Evolutionary conservation across 1,140 invertebrate genomes (phyloP), one percentile per base, ranked within the genome.

Genomic region (Riptortus pedestris): DNA sequence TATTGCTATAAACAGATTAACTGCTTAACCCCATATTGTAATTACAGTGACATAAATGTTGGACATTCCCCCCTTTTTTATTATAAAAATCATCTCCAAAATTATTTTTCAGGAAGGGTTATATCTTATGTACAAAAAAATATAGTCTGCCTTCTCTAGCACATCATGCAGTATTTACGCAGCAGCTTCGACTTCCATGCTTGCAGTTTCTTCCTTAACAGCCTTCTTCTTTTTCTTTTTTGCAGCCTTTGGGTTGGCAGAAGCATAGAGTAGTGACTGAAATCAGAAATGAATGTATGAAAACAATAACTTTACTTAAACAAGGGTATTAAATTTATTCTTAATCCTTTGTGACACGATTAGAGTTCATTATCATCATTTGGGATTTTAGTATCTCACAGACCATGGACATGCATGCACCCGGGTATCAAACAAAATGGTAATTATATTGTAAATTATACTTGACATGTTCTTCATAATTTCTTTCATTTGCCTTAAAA

Each of bases 191-290:
- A 66, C 65, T 60, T 66, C 61, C 33, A 63, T 59, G 26, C 16
- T 52, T 12, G 45, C 38, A 16, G 48, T 67, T 28, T 62, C 64
- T 60, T 63, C 61, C 78, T 68, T 83, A 79, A 27, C 79, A 48
- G 83, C 81, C 81, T 83, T 84, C 79, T 87, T 90, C 83, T 92
- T 93, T 82, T 91, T 93, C 83, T 91, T 93, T 75, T 91, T 92
- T 68, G 84, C 86, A 5, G 86, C 78, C 74, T 90, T 91, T 27
- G 83, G 81, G 69, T 85, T 86, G 57, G 87, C 85, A 16, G 88
- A 87, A 69, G 43, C 31, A 43, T 83, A 84, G 60, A 93, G 76
- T 47, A 93, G 77, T 66, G 81, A 76, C 85, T 89, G 73, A 29
- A 77, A 77, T 69, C 69, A 66, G 65, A 66, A 65, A 64, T 9